Percentiles rank a stretch among this genome's conserved stretches.
phyloP scores from a whole-genome alignment of 2,888 invertebrate species.

The Ernsta delagoae region DNA sequence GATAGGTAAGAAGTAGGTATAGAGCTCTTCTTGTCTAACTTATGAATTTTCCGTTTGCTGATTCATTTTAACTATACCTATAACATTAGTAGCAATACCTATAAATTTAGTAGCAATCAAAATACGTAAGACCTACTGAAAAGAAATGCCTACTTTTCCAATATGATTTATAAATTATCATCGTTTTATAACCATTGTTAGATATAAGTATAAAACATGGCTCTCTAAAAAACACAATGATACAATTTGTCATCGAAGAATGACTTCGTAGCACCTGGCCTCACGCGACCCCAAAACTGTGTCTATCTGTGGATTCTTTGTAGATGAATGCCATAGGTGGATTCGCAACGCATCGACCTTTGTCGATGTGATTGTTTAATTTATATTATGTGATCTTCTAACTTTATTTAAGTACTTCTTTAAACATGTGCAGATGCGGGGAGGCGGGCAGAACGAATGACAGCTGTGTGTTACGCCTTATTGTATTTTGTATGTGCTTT shows the following conservation, averaged over 20 bases:
- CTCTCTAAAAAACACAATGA: slow-evolving; percentile 72
- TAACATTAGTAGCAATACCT: too few relatives aligned
- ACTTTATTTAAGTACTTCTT: slow-evolving; percentile 80
- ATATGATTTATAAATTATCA: slow-evolving; percentile 48
- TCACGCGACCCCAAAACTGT: slow-evolving; percentile 68
- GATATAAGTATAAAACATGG: slow-evolving; percentile 47
- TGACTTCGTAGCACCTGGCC: slow-evolving; percentile 67
- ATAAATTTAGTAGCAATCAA: too few relatives aligned
- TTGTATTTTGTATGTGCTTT: slow-evolving; percentile 49
- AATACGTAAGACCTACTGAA: too few relatives aligned
- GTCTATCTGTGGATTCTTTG: slow-evolving; percentile 35
- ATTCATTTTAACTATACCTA: too few relatives aligned
- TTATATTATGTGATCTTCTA: slow-evolving; percentile 82
- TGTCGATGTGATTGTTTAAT: slow-evolving; percentile 80
- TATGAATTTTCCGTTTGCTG: too few relatives aligned
- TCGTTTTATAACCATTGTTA: slow-evolving; percentile 64
- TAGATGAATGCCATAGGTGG: slow-evolving; percentile 40
- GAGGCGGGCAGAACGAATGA: slow-evolving; percentile 61
- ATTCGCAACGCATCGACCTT: slow-evolving; percentile 78
- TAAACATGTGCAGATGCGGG: slow-evolving; percentile 77
- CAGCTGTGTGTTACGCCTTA: slow-evolving; percentile 65
- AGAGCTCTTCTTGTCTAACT: too few relatives aligned
- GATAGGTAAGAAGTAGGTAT: too few relatives aligned
- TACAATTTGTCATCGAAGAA: slow-evolving; percentile 76
- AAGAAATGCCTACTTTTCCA: neutral